phyloP scores from a whole-genome alignment of 2,888 invertebrate genomes.

The Cerceris rybyensis region DNA sequence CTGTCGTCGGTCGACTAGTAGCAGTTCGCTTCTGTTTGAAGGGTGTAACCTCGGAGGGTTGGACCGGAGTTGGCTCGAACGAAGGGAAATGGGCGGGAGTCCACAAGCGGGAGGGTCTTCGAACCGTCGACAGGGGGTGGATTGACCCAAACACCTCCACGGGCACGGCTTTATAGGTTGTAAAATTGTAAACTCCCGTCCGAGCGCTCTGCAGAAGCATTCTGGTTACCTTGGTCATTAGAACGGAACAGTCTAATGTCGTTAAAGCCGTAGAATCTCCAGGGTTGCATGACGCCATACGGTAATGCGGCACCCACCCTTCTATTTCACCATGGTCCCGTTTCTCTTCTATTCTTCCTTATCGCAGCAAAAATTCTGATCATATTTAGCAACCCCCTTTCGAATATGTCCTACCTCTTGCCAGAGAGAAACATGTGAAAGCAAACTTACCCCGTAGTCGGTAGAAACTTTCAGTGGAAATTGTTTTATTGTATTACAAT shows the following conservation, averaged over 20 bases:
- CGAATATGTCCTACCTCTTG: not conserved
- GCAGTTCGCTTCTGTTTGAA: constrained; percentile 54
- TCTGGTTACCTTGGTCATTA: constrained; percentile 66
- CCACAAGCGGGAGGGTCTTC: constrained; percentile 41
- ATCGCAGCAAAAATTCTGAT: not conserved
- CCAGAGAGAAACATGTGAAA: not conserved
- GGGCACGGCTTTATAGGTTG: constrained; percentile 71
- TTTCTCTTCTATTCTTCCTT: constrained; percentile 1
- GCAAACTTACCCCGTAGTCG: not conserved
- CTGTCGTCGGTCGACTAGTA: constrained; percentile 44
- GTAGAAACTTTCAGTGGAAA: not conserved
- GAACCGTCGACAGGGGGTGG: constrained; percentile 47
- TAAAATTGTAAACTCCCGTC: constrained; percentile 72
- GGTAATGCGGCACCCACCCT: constrained; percentile 15
- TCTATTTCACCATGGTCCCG: not conserved
- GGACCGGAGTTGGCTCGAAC: constrained; percentile 29
- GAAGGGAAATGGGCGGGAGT: constrained; percentile 33
- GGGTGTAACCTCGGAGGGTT: constrained; percentile 46
- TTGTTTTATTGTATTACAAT: not conserved
- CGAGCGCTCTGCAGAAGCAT: constrained; percentile 51
- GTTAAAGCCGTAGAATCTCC: constrained; percentile 52
- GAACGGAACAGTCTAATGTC: constrained; percentile 63
- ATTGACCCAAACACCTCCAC: constrained; percentile 67
- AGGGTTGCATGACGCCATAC: constrained; percentile 48
- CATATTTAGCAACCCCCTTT: not conserved